A percentile compares a stretch with the other conserved stretches of the same genome.
Conservation (phyloP, 2,113 vertebrate genomes). For the Daboia siamensis region DNA sequence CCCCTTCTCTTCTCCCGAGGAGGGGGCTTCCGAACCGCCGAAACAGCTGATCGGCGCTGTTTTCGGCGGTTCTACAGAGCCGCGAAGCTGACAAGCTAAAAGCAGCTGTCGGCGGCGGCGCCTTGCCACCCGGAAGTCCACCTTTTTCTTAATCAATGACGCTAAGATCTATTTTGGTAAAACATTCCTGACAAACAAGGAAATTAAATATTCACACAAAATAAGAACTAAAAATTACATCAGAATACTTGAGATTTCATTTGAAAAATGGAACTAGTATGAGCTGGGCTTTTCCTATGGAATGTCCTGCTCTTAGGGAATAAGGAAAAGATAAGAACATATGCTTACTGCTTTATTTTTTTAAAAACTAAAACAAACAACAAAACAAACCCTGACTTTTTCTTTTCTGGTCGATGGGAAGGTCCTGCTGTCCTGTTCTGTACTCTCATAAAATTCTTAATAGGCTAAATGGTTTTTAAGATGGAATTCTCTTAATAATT, state of each 20-base stretch:
- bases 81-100: no score
- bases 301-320: neutral
- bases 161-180: neutral
- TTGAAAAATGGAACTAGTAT: neutral
- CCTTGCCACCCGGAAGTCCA: no score
- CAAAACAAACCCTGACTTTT: neutral
- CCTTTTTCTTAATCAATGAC: slow-evolving; percentile 8
- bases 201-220: neutral
- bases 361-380: no score
- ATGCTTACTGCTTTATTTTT: neutral
- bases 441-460: neutral
- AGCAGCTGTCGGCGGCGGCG: no score
- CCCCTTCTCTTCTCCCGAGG: no score
- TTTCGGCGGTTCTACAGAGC: no score
- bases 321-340: neutral
- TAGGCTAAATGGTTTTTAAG: neutral
- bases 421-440: neutral
- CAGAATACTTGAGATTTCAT: neutral
- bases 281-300: neutral
- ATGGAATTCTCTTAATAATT: neutral
- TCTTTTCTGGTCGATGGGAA: neutral
- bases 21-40: no score
- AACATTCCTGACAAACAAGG: neutral
- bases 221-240: neutral
- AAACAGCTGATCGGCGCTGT: no score